Conservation (phyloP, 2,888 invertebrate genomes). For the Anticlea derivata region DNA sequence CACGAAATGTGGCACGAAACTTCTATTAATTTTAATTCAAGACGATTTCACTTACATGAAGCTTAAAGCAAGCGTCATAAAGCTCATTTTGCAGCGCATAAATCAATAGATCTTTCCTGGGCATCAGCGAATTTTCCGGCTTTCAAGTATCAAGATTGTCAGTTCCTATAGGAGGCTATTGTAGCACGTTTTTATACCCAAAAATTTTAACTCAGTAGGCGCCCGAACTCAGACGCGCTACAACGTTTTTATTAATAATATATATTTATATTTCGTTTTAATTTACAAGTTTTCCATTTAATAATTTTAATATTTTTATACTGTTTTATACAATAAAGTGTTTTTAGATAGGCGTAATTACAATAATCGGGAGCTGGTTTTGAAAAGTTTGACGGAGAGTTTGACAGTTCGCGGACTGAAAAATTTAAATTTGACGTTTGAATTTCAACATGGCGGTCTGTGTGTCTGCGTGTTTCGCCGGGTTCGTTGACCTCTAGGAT, state of each 20-base stretch:
- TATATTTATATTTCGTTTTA: slow-evolving; percentile 84
- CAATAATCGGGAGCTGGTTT: slow-evolving; percentile 47
- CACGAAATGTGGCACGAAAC: no score
- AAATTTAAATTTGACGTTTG: slow-evolving; percentile 54
- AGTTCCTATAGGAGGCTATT: slow-evolving; percentile 74
- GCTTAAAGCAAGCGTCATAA: slow-evolving; percentile 29
- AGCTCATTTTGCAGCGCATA: slow-evolving; percentile 40
- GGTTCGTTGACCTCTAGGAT: slow-evolving; percentile 77
- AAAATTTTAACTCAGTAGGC: slow-evolving; percentile 85
- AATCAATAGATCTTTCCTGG: slow-evolving; percentile 37
- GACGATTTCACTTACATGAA: background rate
- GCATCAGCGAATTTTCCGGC: slow-evolving; percentile 43
- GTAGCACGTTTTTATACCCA: slow-evolving; percentile 85
- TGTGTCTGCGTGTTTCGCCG: slow-evolving; percentile 68
- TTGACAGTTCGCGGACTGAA: slow-evolving; percentile 62
- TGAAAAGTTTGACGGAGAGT: slow-evolving; percentile 44
- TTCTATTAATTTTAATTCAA: background rate
- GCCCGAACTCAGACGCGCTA: slow-evolving; percentile 82
- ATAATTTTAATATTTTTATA: slow-evolving; percentile 85
- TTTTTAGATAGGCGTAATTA: slow-evolving; percentile 79
- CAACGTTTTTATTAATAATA: slow-evolving; percentile 83
- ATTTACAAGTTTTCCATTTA: slow-evolving; percentile 84
- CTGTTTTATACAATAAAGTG: slow-evolving; percentile 81
- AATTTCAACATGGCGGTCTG: slow-evolving; percentile 74
- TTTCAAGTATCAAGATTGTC: slow-evolving; percentile 67